Evolutionary conservation across 2,888 invertebrate genomes (phyloP), one percentile per base, ranked within the genome.

Genomic region (Molorchus minor): DNA sequence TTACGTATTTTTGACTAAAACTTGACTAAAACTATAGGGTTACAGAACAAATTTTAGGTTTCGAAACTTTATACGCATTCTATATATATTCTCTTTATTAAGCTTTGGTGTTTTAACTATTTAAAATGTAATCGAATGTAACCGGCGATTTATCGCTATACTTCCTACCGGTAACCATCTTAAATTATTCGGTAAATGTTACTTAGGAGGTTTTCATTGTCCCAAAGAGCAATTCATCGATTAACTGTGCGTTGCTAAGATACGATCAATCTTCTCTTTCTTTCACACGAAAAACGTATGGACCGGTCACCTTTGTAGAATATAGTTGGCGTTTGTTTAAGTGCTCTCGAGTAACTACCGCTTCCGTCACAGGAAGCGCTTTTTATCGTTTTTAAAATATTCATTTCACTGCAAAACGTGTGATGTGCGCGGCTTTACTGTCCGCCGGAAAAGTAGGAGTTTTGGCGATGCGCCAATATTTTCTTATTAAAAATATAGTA

Each of bases 321-420:
- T 13, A 19, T 13, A 40, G 36, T n/a, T n/a, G 47, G 36, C 12
- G 21, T 49, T 49, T 49, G 49, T 49, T 49, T 38, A 38, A 49
- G 38, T 38, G 49, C 25, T 49, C 25, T 38, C 25, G 21, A 15
- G 36, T 20, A 36, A 33, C 47, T n/a, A 25, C 25, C 21, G 12
- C 12, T 10, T 25, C 13, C 17, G 45, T 19, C 30, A 45, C 45
- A 33, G 30, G 45, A 45, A 33, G 30, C 19, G 33, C n/a, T 29
- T 45, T 45, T 35, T 35, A 47, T 47, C 33, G 47, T 47, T 35
- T 35, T 35, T 47, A 47, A 47, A 47, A 47, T 47, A 47, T 47
- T 33, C 47, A 47, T 35, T 16, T 47, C 35, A 3, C 12, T 20
- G 30, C 33, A 36, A 13, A n/a, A n/a, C n/a, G n/a, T n/a, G n/a